Conservation (phyloP, 1,140 invertebrate genomes). For the Drosophila kohkoa region DNA sequence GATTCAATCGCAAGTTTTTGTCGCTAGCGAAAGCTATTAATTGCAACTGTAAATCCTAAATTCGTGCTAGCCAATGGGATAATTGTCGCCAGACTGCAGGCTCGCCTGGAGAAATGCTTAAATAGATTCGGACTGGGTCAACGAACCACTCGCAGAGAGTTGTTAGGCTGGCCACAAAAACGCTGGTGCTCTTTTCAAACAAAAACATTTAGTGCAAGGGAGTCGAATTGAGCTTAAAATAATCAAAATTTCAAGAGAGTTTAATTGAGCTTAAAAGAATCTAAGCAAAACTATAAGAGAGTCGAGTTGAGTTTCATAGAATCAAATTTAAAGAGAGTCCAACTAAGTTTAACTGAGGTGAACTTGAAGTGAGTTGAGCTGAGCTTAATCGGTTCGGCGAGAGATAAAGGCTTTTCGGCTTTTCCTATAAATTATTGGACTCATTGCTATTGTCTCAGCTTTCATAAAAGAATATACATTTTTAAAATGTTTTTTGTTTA, state of each 20-base stretch:
- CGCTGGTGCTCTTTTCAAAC: conserved; percentile 1
- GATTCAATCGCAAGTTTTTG: conserved; percentile 18
- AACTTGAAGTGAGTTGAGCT: too few relatives aligned
- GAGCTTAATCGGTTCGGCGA: too few relatives aligned
- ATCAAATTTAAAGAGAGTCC: too few relatives aligned
- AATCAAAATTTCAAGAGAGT: neutral
- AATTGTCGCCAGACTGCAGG: conserved; percentile 26
- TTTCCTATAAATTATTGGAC: too few relatives aligned
- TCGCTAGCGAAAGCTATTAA: conserved; percentile 17
- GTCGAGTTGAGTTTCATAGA: too few relatives aligned
- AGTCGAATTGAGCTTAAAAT: conserved; percentile 12
- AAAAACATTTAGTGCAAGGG: conserved; percentile 31
- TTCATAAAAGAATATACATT: too few relatives aligned
- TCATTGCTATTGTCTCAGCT: too few relatives aligned
- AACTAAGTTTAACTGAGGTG: too few relatives aligned
- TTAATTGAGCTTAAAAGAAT: too few relatives aligned
- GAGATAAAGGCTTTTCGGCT: too few relatives aligned
- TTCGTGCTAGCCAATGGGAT: conserved; percentile 38
- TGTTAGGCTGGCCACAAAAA: conserved; percentile 3
- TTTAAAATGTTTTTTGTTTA: too few relatives aligned
- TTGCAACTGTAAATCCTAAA: conserved; percentile 45
- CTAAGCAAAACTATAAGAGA: too few relatives aligned
- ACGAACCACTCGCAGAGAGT: conserved; percentile 65
- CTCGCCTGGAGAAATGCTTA: conserved; percentile 45
- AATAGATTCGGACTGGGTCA: conserved; percentile 62